Evolutionary conservation across 2,888 invertebrate genomes (phyloP).

Genomic region (Ophion costatus): DNA sequence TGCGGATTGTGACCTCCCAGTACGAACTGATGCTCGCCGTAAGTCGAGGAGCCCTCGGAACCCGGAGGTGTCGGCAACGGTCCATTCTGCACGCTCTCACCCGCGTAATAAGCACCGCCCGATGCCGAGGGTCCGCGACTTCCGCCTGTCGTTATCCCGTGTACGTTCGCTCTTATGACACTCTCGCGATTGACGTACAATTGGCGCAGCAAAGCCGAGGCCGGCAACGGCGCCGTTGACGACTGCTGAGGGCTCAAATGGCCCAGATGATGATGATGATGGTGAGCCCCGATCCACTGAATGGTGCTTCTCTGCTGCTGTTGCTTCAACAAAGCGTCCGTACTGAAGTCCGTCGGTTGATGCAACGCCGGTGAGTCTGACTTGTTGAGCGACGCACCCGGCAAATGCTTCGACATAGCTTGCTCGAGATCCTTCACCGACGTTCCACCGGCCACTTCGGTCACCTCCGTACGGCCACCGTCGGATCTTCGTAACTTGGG

Average conservation of each 20-base stretch:
- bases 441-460: slow-evolving; percentile 73
- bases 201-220: slow-evolving; percentile 94
- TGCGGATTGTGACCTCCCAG: slow-evolving; percentile 80
- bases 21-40: slow-evolving; percentile 88
- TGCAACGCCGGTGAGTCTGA: slow-evolving; percentile 84
- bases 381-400: slow-evolving; percentile 85
- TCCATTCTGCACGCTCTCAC: slow-evolving; percentile 86
- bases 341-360: slow-evolving; percentile 94
- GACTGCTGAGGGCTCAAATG: slow-evolving; percentile 86
- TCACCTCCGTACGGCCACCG: background rate
- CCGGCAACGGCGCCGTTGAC: slow-evolving; percentile 89
- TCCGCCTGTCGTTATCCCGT: slow-evolving; percentile 85
- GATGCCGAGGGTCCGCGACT: slow-evolving; percentile 76
- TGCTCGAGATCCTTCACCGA: slow-evolving; percentile 97
- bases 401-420: slow-evolving; percentile 98
- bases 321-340: slow-evolving; percentile 92
- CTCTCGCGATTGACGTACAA: slow-evolving; percentile 95
- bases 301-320: slow-evolving; percentile 92
- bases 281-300: slow-evolving; percentile 96
- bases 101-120: slow-evolving; percentile 79
- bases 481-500: slow-evolving; percentile 78
- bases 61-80: slow-evolving; percentile 96
- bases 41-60: slow-evolving; percentile 91
- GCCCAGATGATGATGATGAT: slow-evolving; percentile 83
- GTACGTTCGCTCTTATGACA: slow-evolving; percentile 95